Base-by-base conservation (phyloP, 2,113 vertebrate species). In the Machaerirhynchus nigripectus region DNA sequence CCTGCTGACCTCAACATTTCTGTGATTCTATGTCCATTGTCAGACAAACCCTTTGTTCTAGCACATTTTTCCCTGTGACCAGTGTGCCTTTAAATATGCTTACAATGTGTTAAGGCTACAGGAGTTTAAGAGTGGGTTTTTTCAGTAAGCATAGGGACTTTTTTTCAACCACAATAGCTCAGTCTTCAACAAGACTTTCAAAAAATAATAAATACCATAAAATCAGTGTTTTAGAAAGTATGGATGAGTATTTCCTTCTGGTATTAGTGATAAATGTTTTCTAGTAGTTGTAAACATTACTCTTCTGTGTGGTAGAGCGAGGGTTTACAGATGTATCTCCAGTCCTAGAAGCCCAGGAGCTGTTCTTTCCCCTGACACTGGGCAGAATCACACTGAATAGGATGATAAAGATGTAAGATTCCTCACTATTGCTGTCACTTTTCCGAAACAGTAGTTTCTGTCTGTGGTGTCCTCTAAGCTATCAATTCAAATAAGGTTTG, bases 301-400 rank as follows among this genome's bases (percentile, higher is more conserved):
- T 42, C 4, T 88, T 79, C n/a, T 18, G 1, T 8, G 5, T 2
- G 13, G 10, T 23, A 42, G 22, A 61, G 16, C 0, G 1, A 23
- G 7, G 7, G 16, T 31, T 22, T 69, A 74, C 6, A 13, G 40
- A 49, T 7, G 6, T 20, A n/a, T 57, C 15, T 65, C 27, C 15
- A 44, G 42, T 7, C 22, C 40, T 46, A 44, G 39, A 55, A 63
- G 13, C 7, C 39, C 37, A 35, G 8, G 26, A 35, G 27, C 14
- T 87, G 26, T 44, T 70, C 42, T 69, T 78, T 33, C 52, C 49
- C 17, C 18, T 27, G 13, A 27, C 17, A 46, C 17, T 35, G 15
- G 22, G 24, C 11, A 81, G 87, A 93, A 53, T 50, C n/a, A 53
- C 28, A n/a, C 11, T 16, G 30, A 53, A n/a, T 5, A 44, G 30